Conservation (phyloP, 1,140 invertebrate species). For the Phymastichus coffea region DNA sequence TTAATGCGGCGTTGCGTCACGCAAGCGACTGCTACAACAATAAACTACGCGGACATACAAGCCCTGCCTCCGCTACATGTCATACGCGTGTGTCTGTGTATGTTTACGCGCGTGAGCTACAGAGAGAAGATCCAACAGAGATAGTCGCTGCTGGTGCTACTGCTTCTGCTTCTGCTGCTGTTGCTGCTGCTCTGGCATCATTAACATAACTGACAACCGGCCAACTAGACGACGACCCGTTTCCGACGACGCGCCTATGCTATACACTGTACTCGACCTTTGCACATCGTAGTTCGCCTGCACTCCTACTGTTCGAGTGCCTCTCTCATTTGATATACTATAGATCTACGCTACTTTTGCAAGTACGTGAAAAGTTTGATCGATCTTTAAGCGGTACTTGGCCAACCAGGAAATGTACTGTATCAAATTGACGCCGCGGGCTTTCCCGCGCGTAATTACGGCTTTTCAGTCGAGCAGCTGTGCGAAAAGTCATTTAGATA, state of each 20-base stretch:
- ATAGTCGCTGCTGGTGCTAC: background rate
- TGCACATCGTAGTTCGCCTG: background rate
- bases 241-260: constrained; percentile 13
- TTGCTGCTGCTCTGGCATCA: constrained; percentile 31
- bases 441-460: background rate
- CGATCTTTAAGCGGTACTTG: too few species aligned
- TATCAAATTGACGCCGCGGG: too few species aligned
- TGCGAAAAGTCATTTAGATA: constrained; percentile 19
- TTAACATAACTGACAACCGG: constrained; percentile 47
- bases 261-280: too few species aligned
- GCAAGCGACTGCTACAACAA: constrained; percentile 38
- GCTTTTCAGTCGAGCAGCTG: background rate
- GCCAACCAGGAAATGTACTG: too few species aligned
- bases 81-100: background rate
- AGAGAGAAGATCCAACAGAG: background rate
- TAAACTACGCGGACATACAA: constrained; percentile 33
- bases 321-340: too few species aligned
- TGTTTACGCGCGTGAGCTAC: constrained; percentile 5
- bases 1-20: constrained; percentile 43
- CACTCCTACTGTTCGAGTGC: too few species aligned
- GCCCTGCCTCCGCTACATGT: background rate
- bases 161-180: too few species aligned
- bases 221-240: constrained; percentile 32
- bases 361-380: too few species aligned
- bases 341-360: too few species aligned